These are phyloP conservation scores for Mastacembelus armatus DNA, from an alignment of 2,797 vertebrate species.

Conservation along the genomic window DNA sequence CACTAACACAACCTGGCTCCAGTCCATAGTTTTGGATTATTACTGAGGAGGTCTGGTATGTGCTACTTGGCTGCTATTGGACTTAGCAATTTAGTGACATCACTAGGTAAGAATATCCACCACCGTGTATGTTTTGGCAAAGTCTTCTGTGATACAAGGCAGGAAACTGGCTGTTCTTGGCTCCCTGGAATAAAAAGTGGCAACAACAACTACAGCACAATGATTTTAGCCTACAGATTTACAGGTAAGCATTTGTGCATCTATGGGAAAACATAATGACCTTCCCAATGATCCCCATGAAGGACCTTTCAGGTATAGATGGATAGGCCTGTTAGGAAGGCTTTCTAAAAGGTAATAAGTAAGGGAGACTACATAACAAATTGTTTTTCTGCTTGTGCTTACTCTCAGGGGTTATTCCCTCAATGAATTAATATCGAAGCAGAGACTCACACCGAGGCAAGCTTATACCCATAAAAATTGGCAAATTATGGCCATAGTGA, in stretches of 20 bases:
- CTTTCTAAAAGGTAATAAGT: constrained; percentile 78
- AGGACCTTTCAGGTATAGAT: constrained; percentile 73
- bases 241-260: constrained; percentile 42
- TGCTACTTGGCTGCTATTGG: constrained; percentile 48
- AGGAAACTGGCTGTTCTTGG: constrained; percentile 20
- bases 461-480: constrained; percentile 82
- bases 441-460: constrained; percentile 54
- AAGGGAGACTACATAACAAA: constrained; percentile 75
- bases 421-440: constrained; percentile 82
- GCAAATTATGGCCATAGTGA: constrained; percentile 82
- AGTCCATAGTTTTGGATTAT: constrained; percentile 60
- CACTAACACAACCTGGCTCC: constrained; percentile 63
- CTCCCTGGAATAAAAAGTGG: constrained; percentile 12
- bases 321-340: constrained; percentile 77
- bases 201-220: constrained; percentile 13
- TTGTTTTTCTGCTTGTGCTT: constrained; percentile 62
- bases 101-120: constrained; percentile 53
- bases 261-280: constrained; percentile 61
- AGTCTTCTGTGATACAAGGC: constrained; percentile 11
- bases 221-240: constrained; percentile 26
- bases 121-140: constrained; percentile 22
- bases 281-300: constrained; percentile 55
- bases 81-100: constrained; percentile 59
- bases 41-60: constrained; percentile 74
- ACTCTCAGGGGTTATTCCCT: constrained; percentile 73